Evolutionary conservation across 1,140 invertebrate species (phyloP).

Genomic region (Drosophila mayri): DNA sequence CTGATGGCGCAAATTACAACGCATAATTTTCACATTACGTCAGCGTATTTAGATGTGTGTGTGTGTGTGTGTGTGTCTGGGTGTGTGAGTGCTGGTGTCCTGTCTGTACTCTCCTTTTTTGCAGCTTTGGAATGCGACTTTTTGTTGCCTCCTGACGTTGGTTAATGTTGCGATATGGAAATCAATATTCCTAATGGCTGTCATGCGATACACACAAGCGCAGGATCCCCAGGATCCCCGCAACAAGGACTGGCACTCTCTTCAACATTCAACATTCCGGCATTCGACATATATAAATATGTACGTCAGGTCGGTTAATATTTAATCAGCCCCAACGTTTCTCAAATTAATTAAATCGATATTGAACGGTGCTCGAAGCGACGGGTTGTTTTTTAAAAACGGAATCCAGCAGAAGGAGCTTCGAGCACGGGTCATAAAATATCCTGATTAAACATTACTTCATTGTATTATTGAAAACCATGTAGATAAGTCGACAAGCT

Average conservation of each 20-base stretch:
- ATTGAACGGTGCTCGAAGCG: conserved; percentile 5
- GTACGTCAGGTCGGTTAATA: conserved; percentile 40
- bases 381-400: neutral
- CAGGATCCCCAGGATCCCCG: conserved; percentile 7
- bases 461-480: neutral
- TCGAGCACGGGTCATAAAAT: neutral
- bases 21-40: conserved; percentile 82
- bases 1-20: conserved; percentile 76
- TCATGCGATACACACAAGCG: conserved; percentile 52
- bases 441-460: neutral
- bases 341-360: conserved; percentile 63
- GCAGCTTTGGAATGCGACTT: conserved; percentile 37
- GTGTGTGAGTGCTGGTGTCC: conserved; percentile 33
- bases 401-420: neutral
- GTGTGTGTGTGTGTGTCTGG: conserved; percentile 8
- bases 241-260: conserved; percentile 21
- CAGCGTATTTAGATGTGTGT: conserved; percentile 55
- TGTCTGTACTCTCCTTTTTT: conserved; percentile 40
- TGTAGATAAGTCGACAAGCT: neutral
- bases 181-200: conserved; percentile 80
- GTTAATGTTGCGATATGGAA: conserved; percentile 78
- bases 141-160: conserved; percentile 56
- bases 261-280: conserved; percentile 25
- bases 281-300: conserved; percentile 49
- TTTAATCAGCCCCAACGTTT: conserved; percentile 49